These are phyloP conservation scores for Tragelaphus eurycerus DNA, from an alignment of 2,797 vertebrate species.

Conservation along the genomic window DNA sequence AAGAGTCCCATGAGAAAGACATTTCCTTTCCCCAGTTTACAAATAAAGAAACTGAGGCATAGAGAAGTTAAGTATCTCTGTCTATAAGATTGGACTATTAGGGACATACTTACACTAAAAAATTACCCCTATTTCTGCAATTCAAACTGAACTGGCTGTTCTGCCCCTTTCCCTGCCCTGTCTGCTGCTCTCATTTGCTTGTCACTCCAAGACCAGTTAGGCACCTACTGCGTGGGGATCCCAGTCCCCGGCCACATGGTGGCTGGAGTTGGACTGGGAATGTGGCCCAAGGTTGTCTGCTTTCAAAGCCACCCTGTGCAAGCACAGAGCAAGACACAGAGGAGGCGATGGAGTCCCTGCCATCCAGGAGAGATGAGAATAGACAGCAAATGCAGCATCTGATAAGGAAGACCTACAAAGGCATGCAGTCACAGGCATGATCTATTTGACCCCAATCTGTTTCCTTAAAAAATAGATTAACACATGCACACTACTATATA, in stretches of 20 bases:
- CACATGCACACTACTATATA: background rate
- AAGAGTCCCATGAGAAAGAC: background rate
- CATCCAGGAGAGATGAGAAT: background rate
- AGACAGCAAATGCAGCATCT: background rate
- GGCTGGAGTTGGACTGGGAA: no score
- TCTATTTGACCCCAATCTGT: background rate
- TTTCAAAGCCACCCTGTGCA: background rate
- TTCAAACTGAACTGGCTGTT: background rate
- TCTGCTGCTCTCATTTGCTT: no score
- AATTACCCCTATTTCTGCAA: background rate
- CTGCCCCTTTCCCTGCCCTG: background rate
- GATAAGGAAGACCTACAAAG: background rate
- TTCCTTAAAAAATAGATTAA: background rate
- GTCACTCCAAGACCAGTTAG: background rate
- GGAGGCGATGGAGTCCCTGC: background rate
- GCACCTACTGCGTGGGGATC: fast-evolving
- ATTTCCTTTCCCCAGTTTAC: background rate
- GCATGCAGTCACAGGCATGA: background rate
- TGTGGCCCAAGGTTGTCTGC: background rate
- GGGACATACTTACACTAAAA: background rate
- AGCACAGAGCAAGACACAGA: background rate
- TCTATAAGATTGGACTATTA: background rate
- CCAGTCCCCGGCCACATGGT: background rate
- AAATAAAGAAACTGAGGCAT: background rate
- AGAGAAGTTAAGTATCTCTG: background rate